Base-by-base conservation (phyloP, 2,888 invertebrate species). In the Myopa tessellatipennis region DNA sequence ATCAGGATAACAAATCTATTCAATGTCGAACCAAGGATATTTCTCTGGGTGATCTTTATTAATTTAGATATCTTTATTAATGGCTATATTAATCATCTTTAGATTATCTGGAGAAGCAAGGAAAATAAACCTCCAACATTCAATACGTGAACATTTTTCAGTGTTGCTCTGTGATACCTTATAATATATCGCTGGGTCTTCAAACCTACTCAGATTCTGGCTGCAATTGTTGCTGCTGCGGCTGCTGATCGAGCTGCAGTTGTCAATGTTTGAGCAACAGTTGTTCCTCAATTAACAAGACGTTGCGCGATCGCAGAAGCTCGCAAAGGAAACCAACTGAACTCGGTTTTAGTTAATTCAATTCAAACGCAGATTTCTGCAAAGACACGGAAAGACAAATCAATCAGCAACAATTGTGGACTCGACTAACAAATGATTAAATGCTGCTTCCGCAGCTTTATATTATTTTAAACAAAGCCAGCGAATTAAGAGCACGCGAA, bases 301-400 rank as follows among this genome's bases (percentile, higher is more conserved):
- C 8, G 58, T 10, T 36, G 26, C 4, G 40, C 68, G 12, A 26
- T 61, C 52, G 16, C 70, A 70, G 18, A 52, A 38, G n/a, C 67
- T n/a, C 14, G 18, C 26, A 55, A 6, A 16, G 70, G 68, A 38
- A 58, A 18, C 18, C 34, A 75, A 40, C n/a, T 7, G 18, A 34
- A 4, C 58, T 18, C 18, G 34, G 58, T 6, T 67, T 61, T 61
- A 74, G 69, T 75, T 75, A 75, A 75, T 69, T 75, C 60, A 75
- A 75, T 69, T 69, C 69, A 40, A 75, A 58, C 68, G 68, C 5
- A 69, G 58, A 68, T 58, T 75, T 58, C 74, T 68, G 26, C 67
- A 69, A 60, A 60, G 16, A 16, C 69, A 69, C 58, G 69, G 75
- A 69, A 75, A 75, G 74, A 58, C 74, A 68, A 74, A 65, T 74